Evolutionary conservation across 2,113 vertebrate species (phyloP).

Genomic region (Fregata magnificens): DNA sequence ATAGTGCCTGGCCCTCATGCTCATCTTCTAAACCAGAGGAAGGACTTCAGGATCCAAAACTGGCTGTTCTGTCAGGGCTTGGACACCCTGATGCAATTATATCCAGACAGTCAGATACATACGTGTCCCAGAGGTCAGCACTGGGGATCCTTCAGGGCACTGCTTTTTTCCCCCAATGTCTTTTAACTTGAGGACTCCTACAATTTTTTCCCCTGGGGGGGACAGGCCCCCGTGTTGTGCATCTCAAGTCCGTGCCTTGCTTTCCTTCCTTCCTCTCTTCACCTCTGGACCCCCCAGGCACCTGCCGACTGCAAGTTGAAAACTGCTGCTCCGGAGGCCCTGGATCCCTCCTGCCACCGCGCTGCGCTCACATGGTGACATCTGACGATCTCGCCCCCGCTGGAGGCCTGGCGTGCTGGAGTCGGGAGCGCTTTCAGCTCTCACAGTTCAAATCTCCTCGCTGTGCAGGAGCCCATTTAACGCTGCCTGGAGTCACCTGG

Average conservation of each 20-base stretch:
- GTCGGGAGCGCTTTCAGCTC: slow-evolving; percentile 38
- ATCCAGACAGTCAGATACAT: background rate
- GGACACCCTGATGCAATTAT: background rate
- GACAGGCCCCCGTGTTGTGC: accelerated
- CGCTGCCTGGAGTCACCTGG: slow-evolving; percentile 53
- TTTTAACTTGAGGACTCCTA: background rate
- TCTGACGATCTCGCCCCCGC: slow-evolving; percentile 1
- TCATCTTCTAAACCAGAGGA: background rate
- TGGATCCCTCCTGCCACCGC: background rate
- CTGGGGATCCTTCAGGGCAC: background rate
- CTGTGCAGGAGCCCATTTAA: slow-evolving; percentile 45
- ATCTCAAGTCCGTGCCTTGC: accelerated
- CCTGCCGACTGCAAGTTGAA: background rate
- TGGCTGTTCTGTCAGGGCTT: background rate
- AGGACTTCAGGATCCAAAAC: background rate
- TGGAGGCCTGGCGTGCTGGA: slow-evolving; percentile 6
- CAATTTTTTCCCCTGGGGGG: background rate
- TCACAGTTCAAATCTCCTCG: slow-evolving; percentile 21
- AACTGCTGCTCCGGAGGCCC: background rate
- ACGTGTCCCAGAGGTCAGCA: background rate
- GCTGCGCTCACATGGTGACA: background rate
- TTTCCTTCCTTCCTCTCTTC: background rate
- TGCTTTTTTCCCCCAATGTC: background rate
- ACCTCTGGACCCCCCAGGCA: accelerated
- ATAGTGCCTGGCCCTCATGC: background rate